These are phyloP conservation scores for Dasysyrphus albostriatus DNA, from an alignment of 2,888 invertebrate species.

Conservation along the genomic window DNA sequence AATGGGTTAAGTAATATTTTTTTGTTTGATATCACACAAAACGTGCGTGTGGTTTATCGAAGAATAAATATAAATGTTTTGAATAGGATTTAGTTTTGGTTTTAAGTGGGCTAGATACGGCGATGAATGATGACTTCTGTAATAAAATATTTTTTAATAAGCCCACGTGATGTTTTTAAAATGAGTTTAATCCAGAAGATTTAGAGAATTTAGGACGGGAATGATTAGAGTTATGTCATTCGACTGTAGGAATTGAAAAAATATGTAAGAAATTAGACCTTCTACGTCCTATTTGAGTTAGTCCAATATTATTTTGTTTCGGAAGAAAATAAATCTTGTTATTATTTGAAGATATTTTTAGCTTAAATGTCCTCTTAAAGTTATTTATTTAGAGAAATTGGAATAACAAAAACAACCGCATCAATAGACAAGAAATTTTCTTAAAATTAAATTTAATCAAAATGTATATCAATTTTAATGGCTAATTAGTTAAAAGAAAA, in stretches of 20 bases:
- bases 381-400: neutral
- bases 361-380: no score
- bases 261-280: no score
- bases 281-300: no score
- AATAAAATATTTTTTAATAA: neutral
- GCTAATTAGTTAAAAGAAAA: constrained; percentile 5
- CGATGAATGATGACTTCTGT: constrained; percentile 12
- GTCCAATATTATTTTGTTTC: no score
- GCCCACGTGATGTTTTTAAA: constrained; percentile 7
- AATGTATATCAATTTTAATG: constrained; percentile 18
- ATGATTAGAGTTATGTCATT: no score
- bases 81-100: constrained; percentile 8
- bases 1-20: neutral
- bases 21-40: neutral
- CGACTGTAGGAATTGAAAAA: no score
- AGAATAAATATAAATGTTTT: constrained; percentile 28
- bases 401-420: neutral
- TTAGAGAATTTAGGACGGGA: neutral
- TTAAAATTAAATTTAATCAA: constrained; percentile 6
- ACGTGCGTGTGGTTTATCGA: constrained; percentile 36
- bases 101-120: constrained; percentile 2
- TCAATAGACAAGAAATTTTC: neutral
- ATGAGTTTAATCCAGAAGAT: neutral
- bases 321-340: neutral
- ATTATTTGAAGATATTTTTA: no score